Percentiles rank a stretch among this genome's conserved stretches.
Conservation (phyloP, 2,797 vertebrate genomes). For the Brachymystax lenok region DNA sequence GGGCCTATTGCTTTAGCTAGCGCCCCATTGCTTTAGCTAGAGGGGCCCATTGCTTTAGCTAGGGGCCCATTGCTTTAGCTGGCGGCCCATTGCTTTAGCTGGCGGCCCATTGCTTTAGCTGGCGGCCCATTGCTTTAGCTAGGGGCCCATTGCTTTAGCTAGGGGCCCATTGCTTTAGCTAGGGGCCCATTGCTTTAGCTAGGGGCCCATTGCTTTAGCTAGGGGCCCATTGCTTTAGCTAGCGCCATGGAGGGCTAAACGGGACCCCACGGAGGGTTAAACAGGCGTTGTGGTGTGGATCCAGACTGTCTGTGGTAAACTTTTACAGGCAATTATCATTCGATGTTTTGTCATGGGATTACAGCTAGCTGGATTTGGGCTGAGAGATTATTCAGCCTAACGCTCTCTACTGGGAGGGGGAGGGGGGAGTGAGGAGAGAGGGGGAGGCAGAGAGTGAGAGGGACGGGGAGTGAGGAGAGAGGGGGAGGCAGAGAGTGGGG, state of each 20-base stretch:
- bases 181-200: background rate
- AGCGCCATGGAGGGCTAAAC: background rate
- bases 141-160: background rate
- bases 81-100: no score
- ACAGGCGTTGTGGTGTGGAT: background rate
- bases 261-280: background rate
- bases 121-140: background rate
- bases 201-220: no score
- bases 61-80: background rate
- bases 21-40: no score
- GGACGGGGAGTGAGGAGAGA: background rate
- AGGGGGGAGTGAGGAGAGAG: background rate
- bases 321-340: slow-evolving; percentile 45
- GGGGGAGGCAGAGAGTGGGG: background rate
- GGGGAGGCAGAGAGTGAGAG: background rate
- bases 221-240: no score
- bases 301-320: background rate
- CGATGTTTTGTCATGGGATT: slow-evolving; percentile 64
- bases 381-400: slow-evolving; percentile 60
- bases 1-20: background rate
- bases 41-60: no score
- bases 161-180: background rate
- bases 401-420: slow-evolving; percentile 16
- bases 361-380: slow-evolving; percentile 44
- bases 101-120: background rate